phyloP scores from a whole-genome alignment of 2,113 vertebrate genomes.

The Erythrocercus mccallii region DNA sequence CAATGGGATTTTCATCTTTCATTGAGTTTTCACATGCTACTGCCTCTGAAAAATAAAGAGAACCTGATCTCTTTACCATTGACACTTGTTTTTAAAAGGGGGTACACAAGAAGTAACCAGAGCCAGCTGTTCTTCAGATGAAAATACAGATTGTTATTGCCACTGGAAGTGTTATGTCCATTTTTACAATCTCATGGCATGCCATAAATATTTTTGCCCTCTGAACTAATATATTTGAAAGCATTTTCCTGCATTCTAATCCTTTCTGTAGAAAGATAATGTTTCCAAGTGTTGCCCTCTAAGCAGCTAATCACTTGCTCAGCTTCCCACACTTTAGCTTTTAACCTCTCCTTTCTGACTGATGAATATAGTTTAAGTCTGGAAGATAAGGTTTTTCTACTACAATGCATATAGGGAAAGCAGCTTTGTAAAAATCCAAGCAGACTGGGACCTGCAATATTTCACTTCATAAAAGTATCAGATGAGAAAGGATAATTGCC shows the following conservation, averaged over 20 bases:
- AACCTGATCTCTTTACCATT: conserved; percentile 1
- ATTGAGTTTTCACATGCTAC: not conserved
- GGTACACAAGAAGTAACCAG: not conserved
- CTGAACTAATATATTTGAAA: conserved; percentile 11
- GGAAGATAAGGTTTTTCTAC: conserved; percentile 8
- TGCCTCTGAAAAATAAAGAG: not conserved
- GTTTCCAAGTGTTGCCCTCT: not conserved
- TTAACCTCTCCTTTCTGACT: not conserved
- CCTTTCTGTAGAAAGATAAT: not conserved
- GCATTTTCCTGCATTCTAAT: not conserved
- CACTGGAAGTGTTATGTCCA: not conserved
- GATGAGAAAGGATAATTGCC: conserved; percentile 5
- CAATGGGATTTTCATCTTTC: not conserved
- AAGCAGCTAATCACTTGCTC: not conserved
- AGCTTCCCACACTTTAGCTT: not conserved
- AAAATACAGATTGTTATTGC: conserved; percentile 7
- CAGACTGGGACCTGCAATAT: not conserved
- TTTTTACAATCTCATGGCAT: not conserved
- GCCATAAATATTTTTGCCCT: not conserved
- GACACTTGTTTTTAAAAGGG: not conserved
- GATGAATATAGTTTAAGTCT: not conserved
- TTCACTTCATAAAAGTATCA: not conserved
- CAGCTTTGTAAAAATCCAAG: not conserved
- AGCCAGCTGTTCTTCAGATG: not conserved
- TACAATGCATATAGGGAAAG: not conserved